Evolutionary conservation across 2,113 vertebrate genomes (phyloP), one percentile per base, ranked within the genome.

Genomic region (Galemys pyrenaicus): DNA sequence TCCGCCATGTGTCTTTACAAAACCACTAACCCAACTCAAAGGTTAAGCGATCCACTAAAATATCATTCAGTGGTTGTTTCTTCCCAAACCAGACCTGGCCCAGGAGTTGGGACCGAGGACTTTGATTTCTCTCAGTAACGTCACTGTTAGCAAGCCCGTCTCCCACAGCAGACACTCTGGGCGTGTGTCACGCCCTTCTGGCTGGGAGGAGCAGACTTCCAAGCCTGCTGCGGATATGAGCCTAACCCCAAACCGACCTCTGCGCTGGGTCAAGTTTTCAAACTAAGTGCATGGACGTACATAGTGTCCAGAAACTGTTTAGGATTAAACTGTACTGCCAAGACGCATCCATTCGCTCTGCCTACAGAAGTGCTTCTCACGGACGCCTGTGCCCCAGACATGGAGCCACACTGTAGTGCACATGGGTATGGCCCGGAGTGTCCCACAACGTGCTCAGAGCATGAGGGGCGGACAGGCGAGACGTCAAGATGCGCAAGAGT

Each of bases 21-120:
- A 92, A 93, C 75, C 5, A 79, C 6, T 65, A 75, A 83, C 54
- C n/a, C 19, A 87, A 60, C 8, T 94, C 24, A 95, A 8, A 88
- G 94, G 67, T 80, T 58, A 83, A 91, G 39, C 39, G 75, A 67
- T 78, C 54, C 62, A 37, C n/a, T n/a, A 60, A 87, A 74, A 35
- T 35, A 89, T 87, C 88, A n/a, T 44, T 86, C 37, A 54, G 6
- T 78, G 16, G 4, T 54, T 91, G 4, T 54, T 91, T 70, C 49
- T 81, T 75, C 15, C 5, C 12, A 39, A 87, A 56, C 11, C 9
- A 83, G 20, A 3, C 6, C 78, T 2, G 46, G 46, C 46, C 88
- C 41, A 49, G 9, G 28, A 90, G 17, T 78, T 79, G 9, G 22
- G 30, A 54, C 6, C 41, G 85, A 81, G 44, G 37, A 51, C 9